Evolutionary conservation across 1,140 invertebrate genomes (phyloP), one percentile per base, ranked within the genome.

Genomic region (Oncopodura yosiiana): DNA sequence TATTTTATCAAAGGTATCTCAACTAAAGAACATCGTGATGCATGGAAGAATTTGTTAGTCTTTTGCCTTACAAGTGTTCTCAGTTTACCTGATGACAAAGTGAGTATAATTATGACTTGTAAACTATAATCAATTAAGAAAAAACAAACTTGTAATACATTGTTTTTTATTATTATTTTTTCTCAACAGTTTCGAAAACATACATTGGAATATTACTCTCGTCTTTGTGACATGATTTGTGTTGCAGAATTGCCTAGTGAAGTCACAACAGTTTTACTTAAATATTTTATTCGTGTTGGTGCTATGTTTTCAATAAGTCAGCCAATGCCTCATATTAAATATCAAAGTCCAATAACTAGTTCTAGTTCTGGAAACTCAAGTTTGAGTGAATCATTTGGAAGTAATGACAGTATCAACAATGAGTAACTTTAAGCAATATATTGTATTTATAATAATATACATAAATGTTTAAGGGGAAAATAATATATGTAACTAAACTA

Each of bases 211-310:
- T 93, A 93, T 70, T 96, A 95, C 70, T 77, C 82, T 1, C 76
- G 84, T 29, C 74, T 96, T 16, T 96, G 93, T 71, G 92, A 96
- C 67, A 81, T 94, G 59, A 86, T 94, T 62, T 91, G 88, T 69
- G 87, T 92, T 68, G n/a, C n/a, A n/a, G 92, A 95, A 70, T 73
- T 95, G 50, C 95, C 95, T 70, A 82, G 86, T 3, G 92, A 95
- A 71, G 75, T 95, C 55, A 77, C 90, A 58, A 87, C 88, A 46
- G 86, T 94, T 18, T 73, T 97, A 23, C 77, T 87, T 42, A 79
- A 89, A 65, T 90, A 94, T 65, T 94, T 94, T 71, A 76, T 92
- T 30, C 77, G 91, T 62, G 84, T 93, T 65, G 92, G 90, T 48
- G 82, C 84, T n/a, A n/a, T n/a, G n/a, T n/a, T n/a, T n/a, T n/a